These are phyloP conservation scores for Planiliza haematocheilus DNA, from an alignment of 2,113 vertebrate species.

Conservation along the genomic window DNA sequence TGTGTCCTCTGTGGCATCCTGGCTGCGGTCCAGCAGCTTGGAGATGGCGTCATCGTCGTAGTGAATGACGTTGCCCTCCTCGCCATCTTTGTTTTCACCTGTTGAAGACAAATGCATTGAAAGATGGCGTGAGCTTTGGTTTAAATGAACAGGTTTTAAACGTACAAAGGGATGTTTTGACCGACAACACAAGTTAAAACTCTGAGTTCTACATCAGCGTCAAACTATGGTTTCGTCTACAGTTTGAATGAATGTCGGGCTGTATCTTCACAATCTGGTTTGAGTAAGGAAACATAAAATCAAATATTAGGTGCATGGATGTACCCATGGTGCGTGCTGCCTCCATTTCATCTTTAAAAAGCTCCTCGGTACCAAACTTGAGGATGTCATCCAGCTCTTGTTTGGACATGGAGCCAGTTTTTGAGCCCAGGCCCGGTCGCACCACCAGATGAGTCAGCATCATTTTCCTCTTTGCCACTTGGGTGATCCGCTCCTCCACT, in stretches of 20 bases:
- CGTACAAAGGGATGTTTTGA: too few species aligned
- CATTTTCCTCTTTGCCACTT: slow-evolving; percentile 99
- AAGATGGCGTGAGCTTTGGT: neutral
- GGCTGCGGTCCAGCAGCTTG: slow-evolving; percentile 95
- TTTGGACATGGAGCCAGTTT: slow-evolving; percentile 98
- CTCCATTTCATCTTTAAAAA: slow-evolving; percentile 97
- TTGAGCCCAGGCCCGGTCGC: slow-evolving; percentile 95
- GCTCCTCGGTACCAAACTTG: slow-evolving; percentile 97
- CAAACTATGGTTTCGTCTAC: neutral
- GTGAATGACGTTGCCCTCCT: slow-evolving; percentile 97
- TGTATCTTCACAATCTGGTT: too few species aligned
- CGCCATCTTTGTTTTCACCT: slow-evolving; percentile 96
- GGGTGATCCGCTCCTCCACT: slow-evolving; percentile 97
- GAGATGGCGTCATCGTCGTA: slow-evolving; percentile 96
- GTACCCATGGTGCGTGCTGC: slow-evolving; percentile 81
- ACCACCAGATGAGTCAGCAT: slow-evolving; percentile 99
- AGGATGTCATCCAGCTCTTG: slow-evolving; percentile 98
- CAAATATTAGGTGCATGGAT: neutral
- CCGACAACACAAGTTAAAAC: too few species aligned
- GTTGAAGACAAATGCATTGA: neutral
- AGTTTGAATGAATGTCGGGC: neutral
- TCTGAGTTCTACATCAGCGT: neutral
- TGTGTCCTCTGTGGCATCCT: slow-evolving; percentile 93
- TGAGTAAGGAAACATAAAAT: neutral
- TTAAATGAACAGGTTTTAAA: neutral